phyloP scores from a whole-genome alignment of 2,113 vertebrate genomes.

The Triplophysa siluroides region DNA sequence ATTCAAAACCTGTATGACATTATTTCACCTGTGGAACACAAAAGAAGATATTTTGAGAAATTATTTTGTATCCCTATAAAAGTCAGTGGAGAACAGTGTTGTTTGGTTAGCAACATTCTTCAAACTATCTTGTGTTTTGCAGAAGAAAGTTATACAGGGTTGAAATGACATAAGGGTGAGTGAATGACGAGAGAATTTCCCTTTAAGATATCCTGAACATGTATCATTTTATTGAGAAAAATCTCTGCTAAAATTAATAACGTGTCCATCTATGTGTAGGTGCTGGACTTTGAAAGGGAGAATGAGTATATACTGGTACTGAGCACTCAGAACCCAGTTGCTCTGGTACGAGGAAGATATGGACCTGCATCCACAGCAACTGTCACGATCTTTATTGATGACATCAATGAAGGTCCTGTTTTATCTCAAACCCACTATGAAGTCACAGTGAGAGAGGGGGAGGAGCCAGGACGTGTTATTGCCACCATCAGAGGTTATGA shows the following conservation, averaged over 20 bases:
- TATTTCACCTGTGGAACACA: too few species aligned
- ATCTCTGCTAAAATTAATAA: background rate
- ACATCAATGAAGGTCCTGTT: constrained; percentile 77
- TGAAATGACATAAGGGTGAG: too few species aligned
- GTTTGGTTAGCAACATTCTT: too few species aligned
- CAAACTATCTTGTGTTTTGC: too few species aligned
- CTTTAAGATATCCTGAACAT: too few species aligned
- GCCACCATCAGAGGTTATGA: constrained; percentile 76
- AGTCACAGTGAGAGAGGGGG: constrained; percentile 74
- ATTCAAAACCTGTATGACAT: too few species aligned
- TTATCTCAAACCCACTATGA: constrained; percentile 76
- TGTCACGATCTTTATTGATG: constrained; percentile 72
- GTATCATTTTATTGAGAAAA: background rate
- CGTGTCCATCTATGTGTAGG: constrained; percentile 57
- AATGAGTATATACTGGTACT: constrained; percentile 77
- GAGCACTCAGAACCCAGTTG: constrained; percentile 73
- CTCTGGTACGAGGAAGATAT: constrained; percentile 74
- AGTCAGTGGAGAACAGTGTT: too few species aligned
- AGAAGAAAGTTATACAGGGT: too few species aligned
- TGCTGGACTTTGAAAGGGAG: constrained; percentile 78
- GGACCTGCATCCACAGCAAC: constrained; percentile 77
- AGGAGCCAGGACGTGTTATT: constrained; percentile 74
- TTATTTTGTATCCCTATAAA: too few species aligned
- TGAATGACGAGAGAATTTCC: too few species aligned
- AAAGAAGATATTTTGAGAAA: too few species aligned